phyloP scores from a whole-genome alignment of 2,113 vertebrate genomes.

The Desmodus rotundus region DNA sequence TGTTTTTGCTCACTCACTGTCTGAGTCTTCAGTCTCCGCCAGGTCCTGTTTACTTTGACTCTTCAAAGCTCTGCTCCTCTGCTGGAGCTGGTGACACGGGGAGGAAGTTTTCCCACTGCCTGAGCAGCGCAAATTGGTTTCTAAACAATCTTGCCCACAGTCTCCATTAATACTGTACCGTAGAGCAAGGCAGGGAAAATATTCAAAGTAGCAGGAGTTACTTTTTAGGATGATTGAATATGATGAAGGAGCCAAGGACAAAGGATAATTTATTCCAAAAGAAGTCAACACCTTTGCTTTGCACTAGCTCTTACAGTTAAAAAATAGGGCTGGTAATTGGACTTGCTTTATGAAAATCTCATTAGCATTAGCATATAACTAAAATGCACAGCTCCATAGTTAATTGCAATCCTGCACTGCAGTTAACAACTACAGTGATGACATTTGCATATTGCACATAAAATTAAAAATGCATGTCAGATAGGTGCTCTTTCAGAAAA shows the following conservation, averaged over 20 bases:
- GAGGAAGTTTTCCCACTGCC: slow-evolving; percentile 45
- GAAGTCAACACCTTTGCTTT: slow-evolving; percentile 71
- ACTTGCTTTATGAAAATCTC: slow-evolving; percentile 70
- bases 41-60: slow-evolving; percentile 52
- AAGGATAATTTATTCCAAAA: slow-evolving; percentile 66
- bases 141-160: slow-evolving; percentile 47
- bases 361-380: slow-evolving; percentile 54
- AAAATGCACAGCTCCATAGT: slow-evolving; percentile 63
- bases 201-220: slow-evolving; percentile 60
- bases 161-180: slow-evolving; percentile 43
- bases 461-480: slow-evolving; percentile 66
- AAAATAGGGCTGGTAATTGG: slow-evolving; percentile 68
- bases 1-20: slow-evolving; percentile 51
- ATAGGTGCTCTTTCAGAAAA: slow-evolving; percentile 64
- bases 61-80: slow-evolving; percentile 16
- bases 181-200: slow-evolving; percentile 35
- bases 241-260: slow-evolving; percentile 65
- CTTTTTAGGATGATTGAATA: slow-evolving; percentile 68
- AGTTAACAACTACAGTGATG: slow-evolving; percentile 73
- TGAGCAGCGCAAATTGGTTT: slow-evolving; percentile 39
- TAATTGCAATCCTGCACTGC: slow-evolving; percentile 70
- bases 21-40: slow-evolving; percentile 22
- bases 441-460: slow-evolving; percentile 56
- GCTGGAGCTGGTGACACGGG: not conserved
- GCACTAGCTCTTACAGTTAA: slow-evolving; percentile 54